Evolutionary conservation across 2,113 vertebrate genomes (phyloP).

Genomic region (Colistium nudipinnis): DNA sequence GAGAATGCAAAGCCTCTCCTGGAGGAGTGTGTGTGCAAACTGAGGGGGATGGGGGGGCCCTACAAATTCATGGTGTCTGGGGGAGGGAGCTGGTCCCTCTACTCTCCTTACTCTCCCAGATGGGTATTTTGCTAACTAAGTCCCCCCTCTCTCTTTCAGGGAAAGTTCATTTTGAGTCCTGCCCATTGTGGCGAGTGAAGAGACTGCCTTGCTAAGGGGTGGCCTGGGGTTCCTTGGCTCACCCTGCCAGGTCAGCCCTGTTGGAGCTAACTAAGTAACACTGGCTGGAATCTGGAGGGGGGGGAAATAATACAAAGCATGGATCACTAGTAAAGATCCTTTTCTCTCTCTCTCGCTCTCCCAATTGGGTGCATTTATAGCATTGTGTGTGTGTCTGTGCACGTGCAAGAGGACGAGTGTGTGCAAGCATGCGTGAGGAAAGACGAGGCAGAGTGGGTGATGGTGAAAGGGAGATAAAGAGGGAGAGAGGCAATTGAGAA

Average conservation of each 20-base stretch:
- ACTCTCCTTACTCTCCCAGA: conserved; percentile 54
- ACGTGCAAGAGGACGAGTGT: background rate
- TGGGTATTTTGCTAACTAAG: conserved; percentile 63
- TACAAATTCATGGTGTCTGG: conserved; percentile 66
- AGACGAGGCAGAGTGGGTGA: conserved; percentile 18
- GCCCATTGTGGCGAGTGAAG: conserved; percentile 82
- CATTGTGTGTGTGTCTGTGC: conserved; percentile 6
- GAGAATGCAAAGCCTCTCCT: conserved; percentile 85
- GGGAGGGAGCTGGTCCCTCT: conserved; percentile 73
- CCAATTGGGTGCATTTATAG: conserved; percentile 53
- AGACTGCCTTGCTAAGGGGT: conserved; percentile 80
- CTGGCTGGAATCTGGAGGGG: conserved; percentile 50
- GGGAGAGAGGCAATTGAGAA: conserved; percentile 10
- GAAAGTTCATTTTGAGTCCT: conserved; percentile 75
- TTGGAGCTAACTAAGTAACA: conserved; percentile 76
- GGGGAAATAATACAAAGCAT: conserved; percentile 79
- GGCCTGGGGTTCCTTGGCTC: conserved; percentile 73
- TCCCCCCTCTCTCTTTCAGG: conserved; percentile 64
- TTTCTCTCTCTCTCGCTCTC: conserved; percentile 76
- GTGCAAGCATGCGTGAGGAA: background rate
- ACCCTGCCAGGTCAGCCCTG: conserved; percentile 76
- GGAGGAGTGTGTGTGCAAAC: conserved; percentile 28
- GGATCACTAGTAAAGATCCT: conserved; percentile 82
- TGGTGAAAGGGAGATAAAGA: conserved; percentile 5
- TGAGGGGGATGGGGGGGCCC: conserved; percentile 59